phyloP scores from a whole-genome alignment of 2,888 invertebrate species.

The Plusia festucae region DNA sequence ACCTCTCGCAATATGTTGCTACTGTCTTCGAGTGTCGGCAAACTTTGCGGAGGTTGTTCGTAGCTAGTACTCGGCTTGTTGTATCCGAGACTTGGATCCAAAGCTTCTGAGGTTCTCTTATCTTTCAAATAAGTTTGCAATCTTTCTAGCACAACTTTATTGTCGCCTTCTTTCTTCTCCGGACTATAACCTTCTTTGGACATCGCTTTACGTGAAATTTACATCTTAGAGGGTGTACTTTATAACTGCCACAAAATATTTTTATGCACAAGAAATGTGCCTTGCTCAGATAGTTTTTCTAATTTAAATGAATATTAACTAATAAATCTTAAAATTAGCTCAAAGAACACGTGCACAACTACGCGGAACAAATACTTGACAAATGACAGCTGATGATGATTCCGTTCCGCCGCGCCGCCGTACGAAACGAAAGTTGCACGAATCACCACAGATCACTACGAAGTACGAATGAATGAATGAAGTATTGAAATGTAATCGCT shows the following conservation, averaged over 20 bases:
- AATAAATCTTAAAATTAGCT: constrained; percentile 19
- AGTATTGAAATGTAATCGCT: constrained; percentile 8
- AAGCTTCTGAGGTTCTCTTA: constrained; percentile 77
- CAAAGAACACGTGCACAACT: constrained; percentile 68
- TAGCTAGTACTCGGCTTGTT: constrained; percentile 82
- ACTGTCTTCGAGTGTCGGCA: constrained; percentile 74
- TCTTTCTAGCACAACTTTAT: constrained; percentile 85
- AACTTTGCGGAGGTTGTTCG: constrained; percentile 70
- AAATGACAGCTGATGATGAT: constrained; percentile 7
- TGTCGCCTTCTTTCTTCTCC: constrained; percentile 86
- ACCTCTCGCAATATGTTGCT: constrained; percentile 83
- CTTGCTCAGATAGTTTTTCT: background rate
- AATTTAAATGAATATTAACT: constrained; percentile 16
- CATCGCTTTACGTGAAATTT: constrained; percentile 72
- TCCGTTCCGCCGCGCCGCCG: background rate
- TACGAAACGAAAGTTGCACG: too few relatives aligned
- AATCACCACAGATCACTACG: too few relatives aligned
- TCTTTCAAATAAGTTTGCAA: constrained; percentile 86
- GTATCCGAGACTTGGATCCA: constrained; percentile 72
- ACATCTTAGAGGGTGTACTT: constrained; percentile 55
- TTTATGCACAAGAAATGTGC: constrained; percentile 9
- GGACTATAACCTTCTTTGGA: constrained; percentile 87
- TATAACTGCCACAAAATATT: background rate
- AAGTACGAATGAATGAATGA: background rate
- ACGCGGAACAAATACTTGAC: constrained; percentile 57